Percentiles rank a stretch among this genome's conserved stretches.
Evolutionary conservation across 2,797 vertebrate species (phyloP).

Genomic region (Lophotriccus pileatus): DNA sequence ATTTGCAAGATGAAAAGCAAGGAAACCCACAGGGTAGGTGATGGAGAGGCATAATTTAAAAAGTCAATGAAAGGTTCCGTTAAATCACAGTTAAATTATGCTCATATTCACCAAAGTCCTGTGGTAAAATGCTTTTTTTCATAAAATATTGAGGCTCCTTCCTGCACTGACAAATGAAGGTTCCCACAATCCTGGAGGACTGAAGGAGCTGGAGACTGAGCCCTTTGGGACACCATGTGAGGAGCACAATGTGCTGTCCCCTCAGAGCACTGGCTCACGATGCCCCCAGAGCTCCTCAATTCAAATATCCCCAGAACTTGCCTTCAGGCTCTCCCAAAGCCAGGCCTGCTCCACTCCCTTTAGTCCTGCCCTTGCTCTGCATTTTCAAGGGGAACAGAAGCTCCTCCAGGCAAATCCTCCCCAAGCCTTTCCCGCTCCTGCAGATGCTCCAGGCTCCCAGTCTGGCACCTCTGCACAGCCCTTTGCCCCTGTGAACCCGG

Average conservation of each 20-base stretch:
- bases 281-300: neutral
- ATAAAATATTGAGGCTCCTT: constrained; percentile 74
- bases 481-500: neutral
- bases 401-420: neutral
- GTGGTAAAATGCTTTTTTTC: constrained; percentile 50
- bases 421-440: neutral
- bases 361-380: neutral
- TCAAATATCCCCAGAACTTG: rapidly evolving
- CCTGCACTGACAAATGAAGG: constrained; percentile 52
- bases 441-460: neutral
- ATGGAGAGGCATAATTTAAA: constrained; percentile 73
- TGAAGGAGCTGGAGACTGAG: neutral
- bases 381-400: neutral
- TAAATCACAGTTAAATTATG: constrained; percentile 76
- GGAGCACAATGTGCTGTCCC: neutral
- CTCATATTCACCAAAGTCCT: constrained; percentile 62
- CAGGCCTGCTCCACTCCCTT: neutral
- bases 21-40: constrained; percentile 71
- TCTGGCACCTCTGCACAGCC: neutral
- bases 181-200: neutral
- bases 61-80: constrained; percentile 75
- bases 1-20: constrained; percentile 69
- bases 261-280: neutral
- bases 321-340: neutral
- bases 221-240: neutral